Evolutionary conservation across 2,113 vertebrate genomes (phyloP), one percentile per base, ranked within the genome.

Genomic region (Boulengeromyrus knoepffleri): DNA sequence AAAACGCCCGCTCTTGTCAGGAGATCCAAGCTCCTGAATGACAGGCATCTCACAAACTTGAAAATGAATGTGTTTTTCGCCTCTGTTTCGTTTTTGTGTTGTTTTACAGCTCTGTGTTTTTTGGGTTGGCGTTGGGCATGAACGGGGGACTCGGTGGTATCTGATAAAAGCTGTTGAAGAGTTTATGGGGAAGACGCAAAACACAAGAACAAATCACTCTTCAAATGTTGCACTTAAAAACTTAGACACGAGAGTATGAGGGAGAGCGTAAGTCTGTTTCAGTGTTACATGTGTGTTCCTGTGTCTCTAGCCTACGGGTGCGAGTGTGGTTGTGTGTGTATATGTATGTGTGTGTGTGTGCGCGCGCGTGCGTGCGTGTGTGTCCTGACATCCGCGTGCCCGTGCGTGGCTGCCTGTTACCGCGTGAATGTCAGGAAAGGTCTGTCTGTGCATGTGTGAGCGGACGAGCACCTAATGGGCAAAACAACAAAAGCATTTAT

Each of bases 401-500:
- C 89, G 66, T 46, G 84, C 27, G 80, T 90, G 84, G 74, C 90
- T 89, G 89, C 93, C 87, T 90, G 45, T 66, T 88, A 31, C 66
- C 84, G 19, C n/a, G 39, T 49, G 70, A 45, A 31, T 84, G 88
- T 70, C 9, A 15, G 19, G 31, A 24, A 88, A 85, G 31, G 80
- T 83, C 90, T 92, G 89, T 92, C 90, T 13, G 89, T 90, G 91
- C 91, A 90, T 89, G 90, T 89, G 70, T 91, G 90, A 56, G 89
- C 92, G 91, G 90, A 88, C 90, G 88, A 91, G 91, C 84, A 92
- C 93, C 92, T 93, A 94, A 94, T 94, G 94, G 93, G 90, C 92
- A 93, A 91, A 95, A 93, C 92, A 94, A 95, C 94, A 94, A 95
- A 96, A 96, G 96, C 96, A 96, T 96, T 96, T 96, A 96, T 92